phyloP scores from a whole-genome alignment of 2,113 vertebrate species.

The Rhabdornis inornatus region DNA sequence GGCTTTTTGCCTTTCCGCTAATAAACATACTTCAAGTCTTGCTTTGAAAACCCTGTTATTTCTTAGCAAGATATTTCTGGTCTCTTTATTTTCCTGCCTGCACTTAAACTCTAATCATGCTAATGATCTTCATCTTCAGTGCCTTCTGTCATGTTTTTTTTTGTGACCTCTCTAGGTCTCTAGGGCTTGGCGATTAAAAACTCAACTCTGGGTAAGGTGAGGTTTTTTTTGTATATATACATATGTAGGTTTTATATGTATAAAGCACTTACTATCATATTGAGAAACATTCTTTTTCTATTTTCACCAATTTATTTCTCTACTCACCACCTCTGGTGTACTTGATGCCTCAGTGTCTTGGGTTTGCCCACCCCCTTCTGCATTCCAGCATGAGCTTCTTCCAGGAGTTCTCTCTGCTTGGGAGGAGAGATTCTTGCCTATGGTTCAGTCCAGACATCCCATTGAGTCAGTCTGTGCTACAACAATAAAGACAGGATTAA shows the following conservation, averaged over 20 bases:
- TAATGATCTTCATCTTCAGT: background rate
- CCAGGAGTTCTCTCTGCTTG: background rate
- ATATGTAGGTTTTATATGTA: background rate
- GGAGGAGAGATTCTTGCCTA: background rate
- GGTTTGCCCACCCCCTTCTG: background rate
- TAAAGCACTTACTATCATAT: background rate
- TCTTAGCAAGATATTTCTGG: background rate
- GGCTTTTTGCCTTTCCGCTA: background rate
- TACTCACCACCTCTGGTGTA: background rate
- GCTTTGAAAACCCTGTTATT: background rate
- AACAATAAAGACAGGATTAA: background rate
- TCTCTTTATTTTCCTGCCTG: background rate
- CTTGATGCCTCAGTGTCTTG: background rate
- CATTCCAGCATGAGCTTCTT: background rate
- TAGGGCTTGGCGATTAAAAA: background rate
- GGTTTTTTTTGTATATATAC: background rate
- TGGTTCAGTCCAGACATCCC: background rate
- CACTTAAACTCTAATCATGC: slow-evolving; percentile 2
- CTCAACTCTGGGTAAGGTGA: background rate
- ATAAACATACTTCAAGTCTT: background rate
- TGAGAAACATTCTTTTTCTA: background rate
- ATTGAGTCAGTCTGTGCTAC: background rate
- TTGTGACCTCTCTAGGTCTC: background rate
- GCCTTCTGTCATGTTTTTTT: background rate
- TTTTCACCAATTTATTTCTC: background rate